A percentile compares a stretch with the other conserved stretches of the same genome.
Conservation (phyloP, 2,888 invertebrate species). For the Metalampra italica region DNA sequence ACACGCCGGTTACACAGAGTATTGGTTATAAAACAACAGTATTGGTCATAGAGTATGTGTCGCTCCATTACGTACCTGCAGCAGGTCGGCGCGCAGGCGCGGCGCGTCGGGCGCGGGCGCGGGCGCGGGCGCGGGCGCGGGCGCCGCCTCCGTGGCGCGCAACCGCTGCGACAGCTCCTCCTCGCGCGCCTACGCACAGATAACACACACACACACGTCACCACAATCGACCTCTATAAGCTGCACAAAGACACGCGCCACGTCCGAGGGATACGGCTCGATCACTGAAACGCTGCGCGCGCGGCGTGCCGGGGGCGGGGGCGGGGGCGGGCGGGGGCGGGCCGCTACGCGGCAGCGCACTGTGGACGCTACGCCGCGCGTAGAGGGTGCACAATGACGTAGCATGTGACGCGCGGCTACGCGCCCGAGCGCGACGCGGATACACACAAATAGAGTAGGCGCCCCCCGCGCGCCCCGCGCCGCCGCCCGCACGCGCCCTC, state of each 20-base stretch:
- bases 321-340: background rate
- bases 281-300: too few species aligned
- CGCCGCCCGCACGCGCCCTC: background rate
- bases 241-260: background rate
- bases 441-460: slow-evolving; percentile 51
- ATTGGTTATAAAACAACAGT: too few species aligned
- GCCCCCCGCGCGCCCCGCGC: background rate
- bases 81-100: slow-evolving; percentile 11
- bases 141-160: slow-evolving; percentile 64
- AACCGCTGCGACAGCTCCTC: slow-evolving; percentile 74
- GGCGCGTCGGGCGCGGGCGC: slow-evolving; percentile 45
- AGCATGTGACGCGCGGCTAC: background rate
- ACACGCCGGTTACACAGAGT: background rate
- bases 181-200: slow-evolving; percentile 75
- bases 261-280: background rate
- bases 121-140: slow-evolving; percentile 62
- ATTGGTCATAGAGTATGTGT: too few species aligned
- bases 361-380: background rate
- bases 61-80: background rate
- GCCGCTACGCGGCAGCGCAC: background rate
- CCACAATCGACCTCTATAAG: background rate
- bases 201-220: slow-evolving; percentile 5
- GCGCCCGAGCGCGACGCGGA: slow-evolving; percentile 40
- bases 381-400: background rate
- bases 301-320: background rate